phyloP scores from a whole-genome alignment of 2,888 invertebrate genomes.

The Sinhomidia bicolor region DNA sequence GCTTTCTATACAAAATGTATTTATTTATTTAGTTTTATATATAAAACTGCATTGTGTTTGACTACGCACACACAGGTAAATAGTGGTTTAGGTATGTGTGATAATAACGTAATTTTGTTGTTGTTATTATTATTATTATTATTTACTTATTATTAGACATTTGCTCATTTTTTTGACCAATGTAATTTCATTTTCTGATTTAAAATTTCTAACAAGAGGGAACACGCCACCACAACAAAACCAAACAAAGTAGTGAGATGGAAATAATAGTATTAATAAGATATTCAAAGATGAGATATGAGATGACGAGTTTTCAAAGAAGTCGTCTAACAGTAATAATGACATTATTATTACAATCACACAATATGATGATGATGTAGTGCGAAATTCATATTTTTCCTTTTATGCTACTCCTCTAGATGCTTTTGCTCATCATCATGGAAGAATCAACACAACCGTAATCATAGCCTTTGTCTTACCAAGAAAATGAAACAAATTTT shows the following conservation, averaged over 20 bases:
- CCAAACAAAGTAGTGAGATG: neutral
- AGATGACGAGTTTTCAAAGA: constrained; percentile 11
- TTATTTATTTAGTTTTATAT: neutral
- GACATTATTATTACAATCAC: neutral
- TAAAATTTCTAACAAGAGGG: neutral
- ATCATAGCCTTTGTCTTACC: neutral
- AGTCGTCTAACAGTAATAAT: neutral
- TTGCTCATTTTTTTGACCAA: neutral
- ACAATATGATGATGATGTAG: neutral
- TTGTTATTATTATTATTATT: too few relatives aligned
- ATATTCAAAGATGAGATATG: neutral
- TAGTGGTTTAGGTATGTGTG: too few relatives aligned
- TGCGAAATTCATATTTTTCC: neutral
- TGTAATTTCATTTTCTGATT: neutral
- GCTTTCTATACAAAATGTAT: constrained; percentile 41
- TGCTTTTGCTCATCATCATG: constrained; percentile 27
- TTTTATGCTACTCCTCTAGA: neutral
- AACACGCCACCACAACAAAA: neutral
- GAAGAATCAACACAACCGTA: constrained; percentile 18
- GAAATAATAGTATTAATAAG: neutral
- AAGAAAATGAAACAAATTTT: neutral
- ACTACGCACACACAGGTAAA: neutral
- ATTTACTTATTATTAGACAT: neutral
- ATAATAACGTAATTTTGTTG: too few relatives aligned
- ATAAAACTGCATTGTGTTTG: neutral